Evolutionary conservation across 2,797 vertebrate genomes (phyloP), one percentile per base, ranked within the genome.

Genomic region (Sebastes wilsoni): DNA sequence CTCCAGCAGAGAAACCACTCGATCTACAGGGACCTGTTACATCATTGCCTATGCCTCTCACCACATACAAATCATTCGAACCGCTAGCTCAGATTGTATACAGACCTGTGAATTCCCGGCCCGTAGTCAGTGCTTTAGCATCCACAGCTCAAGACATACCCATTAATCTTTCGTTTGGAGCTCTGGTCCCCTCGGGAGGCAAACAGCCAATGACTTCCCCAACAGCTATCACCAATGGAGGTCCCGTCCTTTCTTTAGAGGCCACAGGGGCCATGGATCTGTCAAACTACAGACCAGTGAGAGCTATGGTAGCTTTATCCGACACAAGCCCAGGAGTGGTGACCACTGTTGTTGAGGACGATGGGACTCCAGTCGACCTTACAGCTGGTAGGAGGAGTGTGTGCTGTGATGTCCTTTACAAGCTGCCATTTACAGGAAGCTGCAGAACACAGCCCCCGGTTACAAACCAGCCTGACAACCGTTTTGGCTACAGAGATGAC

Each of bases 341-440:
- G 76, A 99, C 98, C 76, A 96, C 97, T 77, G 92, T 99, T 88
- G 93, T 99, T 88, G 98, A 99, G 88, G 98, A 99, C 65, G 97
- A 98, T 87, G 97, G 97, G 77, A 97, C 97, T 68, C 98, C 98
- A 85, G 96, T 99, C 22, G 98, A 99, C 92, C 93, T 99, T 75
- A 99, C 99, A 79, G 97, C 97, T 79, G 97, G 98, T 55, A 96
- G 97, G 85, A 97, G 96, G 92, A 96, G 96, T 73, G 97, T 99
- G 76, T 99, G 98, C 90, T 99, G 98, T 93, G 98, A 99, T 93
- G 92, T 99, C 72, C 98, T 99, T 90, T 99, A 99, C 90, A 98
- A 96, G 87, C 93, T 99, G 66, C 98, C 98, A 36, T 99, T 99
- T 90, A 97, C 97, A 77, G 97, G 97, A 90, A 99, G 96, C 88